Evolutionary conservation across 2,113 vertebrate species (phyloP), one percentile per base, ranked within the genome.

Genomic region (Sinosuthora webbiana): DNA sequence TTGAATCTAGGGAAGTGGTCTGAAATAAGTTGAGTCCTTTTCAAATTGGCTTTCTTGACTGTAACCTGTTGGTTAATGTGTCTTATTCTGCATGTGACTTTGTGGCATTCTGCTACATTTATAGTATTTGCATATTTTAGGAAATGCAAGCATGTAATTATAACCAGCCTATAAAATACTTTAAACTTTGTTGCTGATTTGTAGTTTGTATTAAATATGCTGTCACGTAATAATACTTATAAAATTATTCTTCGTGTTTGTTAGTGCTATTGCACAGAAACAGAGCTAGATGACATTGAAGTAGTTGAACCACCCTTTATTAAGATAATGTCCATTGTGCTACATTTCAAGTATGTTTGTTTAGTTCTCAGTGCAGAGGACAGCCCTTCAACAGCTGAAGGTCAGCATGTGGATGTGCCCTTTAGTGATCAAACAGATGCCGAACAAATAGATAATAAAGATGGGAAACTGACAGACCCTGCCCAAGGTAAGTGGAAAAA

Each of bases 301-400:
- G 22, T 56, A 82, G 60, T 63, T 84, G 60, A 84, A 47, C 19
- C 4, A 4, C 44, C 19, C 24, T 75, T 17, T 89, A n/a, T 59
- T 37, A 85, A 81, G 52, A 14, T 52, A 59, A 50, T 82, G 13
- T 60, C 56, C 1, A 0, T 31, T 63, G 30, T 76, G 56, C 45
- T 77, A 93, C 68, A 70, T 94, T 65, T 94, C 56, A 89, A 89
- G 24, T 15, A 9, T 93, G 22, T 95, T 85, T 88, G 28, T 93
- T 84, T 93, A 93, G 87, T 42, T 94, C 31, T 21, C 47, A 37
- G 15, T 82, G 65, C 56, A 79, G 87, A 87, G 62, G 90, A 78
- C 60, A 89, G 35, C 44, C 52, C 81, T 71, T 87, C 77, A 47
- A 93, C 89, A 82, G 77, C 87, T 67, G 93, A 96, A 89, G 41